phyloP scores from a whole-genome alignment of 2,797 vertebrate species.

The Urophycis tenuis region DNA sequence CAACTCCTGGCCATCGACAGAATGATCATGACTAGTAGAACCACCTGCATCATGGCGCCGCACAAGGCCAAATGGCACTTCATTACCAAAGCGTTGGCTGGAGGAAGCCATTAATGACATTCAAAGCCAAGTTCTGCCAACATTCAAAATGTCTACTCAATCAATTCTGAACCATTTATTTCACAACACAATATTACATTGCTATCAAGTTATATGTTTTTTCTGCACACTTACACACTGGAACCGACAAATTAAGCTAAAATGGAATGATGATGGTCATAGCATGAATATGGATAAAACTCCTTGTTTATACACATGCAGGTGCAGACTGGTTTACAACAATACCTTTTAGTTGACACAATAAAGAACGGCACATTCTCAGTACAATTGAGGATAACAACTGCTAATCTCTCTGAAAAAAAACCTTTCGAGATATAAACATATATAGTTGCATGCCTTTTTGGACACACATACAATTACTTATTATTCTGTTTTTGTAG shows the following conservation, averaged over 20 bases:
- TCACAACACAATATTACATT: slow-evolving; percentile 4
- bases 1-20: background rate
- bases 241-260: background rate
- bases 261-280: background rate
- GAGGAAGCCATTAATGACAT: background rate
- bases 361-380: background rate
- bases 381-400: background rate
- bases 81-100: background rate
- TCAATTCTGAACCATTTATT: slow-evolving; percentile 5
- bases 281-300: background rate
- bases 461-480: background rate
- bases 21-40: rapidly evolving
- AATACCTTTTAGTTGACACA: background rate
- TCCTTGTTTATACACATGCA: background rate
- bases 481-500: background rate
- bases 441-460: background rate
- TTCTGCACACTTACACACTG: background rate
- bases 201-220: background rate
- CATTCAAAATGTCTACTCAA: background rate
- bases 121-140: background rate
- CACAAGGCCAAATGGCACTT: background rate
- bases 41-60: slow-evolving; percentile 38
- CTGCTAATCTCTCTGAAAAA: background rate
- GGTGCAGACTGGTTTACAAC: background rate
- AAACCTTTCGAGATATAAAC: no score